Evolutionary conservation across 1,140 invertebrate species (phyloP).

Genomic region (Eueides isabella): DNA sequence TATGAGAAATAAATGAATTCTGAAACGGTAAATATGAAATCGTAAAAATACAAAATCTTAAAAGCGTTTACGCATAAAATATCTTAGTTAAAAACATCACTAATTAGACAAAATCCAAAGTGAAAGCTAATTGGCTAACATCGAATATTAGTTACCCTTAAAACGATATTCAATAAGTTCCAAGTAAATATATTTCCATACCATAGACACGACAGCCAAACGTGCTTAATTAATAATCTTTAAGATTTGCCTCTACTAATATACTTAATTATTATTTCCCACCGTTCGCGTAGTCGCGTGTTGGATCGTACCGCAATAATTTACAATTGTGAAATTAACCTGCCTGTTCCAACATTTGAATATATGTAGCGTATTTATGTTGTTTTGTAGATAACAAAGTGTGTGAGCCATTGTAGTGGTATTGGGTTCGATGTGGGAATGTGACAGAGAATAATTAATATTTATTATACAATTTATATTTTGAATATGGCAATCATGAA

Average conservation of each 20-base stretch:
- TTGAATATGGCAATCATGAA: too few species aligned
- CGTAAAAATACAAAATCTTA: too few species aligned
- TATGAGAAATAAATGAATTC: too few species aligned
- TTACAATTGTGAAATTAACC: slow-evolving; percentile 6
- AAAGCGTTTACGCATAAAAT: too few species aligned
- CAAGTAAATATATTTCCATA: not conserved
- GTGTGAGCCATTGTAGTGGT: not conserved
- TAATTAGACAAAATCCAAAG: not conserved
- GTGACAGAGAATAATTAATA: too few species aligned
- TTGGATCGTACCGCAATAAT: slow-evolving; percentile 5
- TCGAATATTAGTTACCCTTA: not conserved
- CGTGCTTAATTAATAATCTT: slow-evolving; percentile 14
- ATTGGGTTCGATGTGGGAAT: too few species aligned
- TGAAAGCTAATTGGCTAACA: not conserved
- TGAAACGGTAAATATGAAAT: too few species aligned
- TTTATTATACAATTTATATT: too few species aligned
- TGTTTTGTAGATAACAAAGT: not conserved
- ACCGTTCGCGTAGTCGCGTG: not conserved
- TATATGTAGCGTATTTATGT: not conserved
- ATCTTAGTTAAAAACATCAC: too few species aligned
- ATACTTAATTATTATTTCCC: slow-evolving; percentile 16
- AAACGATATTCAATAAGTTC: slow-evolving; percentile 4
- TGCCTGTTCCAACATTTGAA: not conserved
- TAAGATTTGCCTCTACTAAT: slow-evolving; percentile 3
- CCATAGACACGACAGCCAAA: not conserved